Evolutionary conservation across 2,113 vertebrate genomes (phyloP).

Genomic region (Malurus cyaneus): DNA sequence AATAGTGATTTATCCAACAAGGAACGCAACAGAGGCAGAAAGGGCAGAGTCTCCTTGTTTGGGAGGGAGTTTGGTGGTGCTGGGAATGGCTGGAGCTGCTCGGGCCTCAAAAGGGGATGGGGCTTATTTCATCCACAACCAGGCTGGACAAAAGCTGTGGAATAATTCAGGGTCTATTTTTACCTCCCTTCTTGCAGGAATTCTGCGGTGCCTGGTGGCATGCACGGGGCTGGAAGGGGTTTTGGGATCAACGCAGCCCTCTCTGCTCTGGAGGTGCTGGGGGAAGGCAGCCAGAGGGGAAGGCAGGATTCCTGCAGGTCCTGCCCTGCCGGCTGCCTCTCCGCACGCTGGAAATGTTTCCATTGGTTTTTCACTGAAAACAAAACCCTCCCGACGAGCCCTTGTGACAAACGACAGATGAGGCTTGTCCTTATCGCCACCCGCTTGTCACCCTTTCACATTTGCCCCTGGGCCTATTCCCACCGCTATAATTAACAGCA

Average conservation of each 20-base stretch:
- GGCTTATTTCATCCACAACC: not conserved
- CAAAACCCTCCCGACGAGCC: not conserved
- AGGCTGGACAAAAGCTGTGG: not conserved
- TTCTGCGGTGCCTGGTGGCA: not conserved
- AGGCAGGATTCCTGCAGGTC: not conserved
- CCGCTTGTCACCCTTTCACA: not conserved
- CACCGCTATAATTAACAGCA: not conserved
- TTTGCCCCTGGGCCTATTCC: not conserved
- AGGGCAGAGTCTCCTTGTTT: not conserved
- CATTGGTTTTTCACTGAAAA: not conserved
- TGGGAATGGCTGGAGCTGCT: not conserved
- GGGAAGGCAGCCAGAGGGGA: not conserved
- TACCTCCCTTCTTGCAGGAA: not conserved
- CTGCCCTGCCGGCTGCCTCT: not conserved
- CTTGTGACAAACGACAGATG: accelerated
- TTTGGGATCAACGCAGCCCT: not conserved
- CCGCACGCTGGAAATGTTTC: not conserved
- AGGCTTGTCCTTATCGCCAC: not conserved
- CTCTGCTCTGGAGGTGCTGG: not conserved
- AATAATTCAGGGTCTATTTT: not conserved
- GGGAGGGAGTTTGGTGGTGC: accelerated
- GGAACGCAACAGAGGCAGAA: not conserved
- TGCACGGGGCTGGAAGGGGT: accelerated
- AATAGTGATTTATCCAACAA: accelerated
- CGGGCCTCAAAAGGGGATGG: not conserved